These are phyloP conservation scores for Drosophila mauritiana DNA, from an alignment of 1,140 invertebrate genomes.

Conservation along the genomic window DNA sequence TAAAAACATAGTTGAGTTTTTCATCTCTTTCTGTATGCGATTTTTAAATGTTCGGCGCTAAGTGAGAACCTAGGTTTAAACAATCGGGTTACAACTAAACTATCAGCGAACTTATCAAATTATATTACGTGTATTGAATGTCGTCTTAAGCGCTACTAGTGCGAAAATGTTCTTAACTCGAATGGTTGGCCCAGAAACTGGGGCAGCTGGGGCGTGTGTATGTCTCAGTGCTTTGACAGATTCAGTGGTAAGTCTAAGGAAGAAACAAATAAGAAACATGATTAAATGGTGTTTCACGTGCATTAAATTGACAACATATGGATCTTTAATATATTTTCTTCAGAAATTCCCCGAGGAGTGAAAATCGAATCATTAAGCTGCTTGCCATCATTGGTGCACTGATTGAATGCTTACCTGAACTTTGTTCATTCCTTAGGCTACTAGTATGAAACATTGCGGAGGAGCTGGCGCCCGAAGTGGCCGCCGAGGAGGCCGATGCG, in stretches of 20 bases:
- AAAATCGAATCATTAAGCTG: background rate
- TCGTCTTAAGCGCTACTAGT: constrained; percentile 74
- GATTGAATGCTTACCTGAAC: constrained; percentile 68
- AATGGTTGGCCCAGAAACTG: constrained; percentile 67
- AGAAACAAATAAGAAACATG: constrained; percentile 10
- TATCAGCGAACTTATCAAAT: constrained; percentile 65
- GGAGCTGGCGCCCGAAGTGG: constrained; percentile 51
- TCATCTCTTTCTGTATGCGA: constrained; percentile 11
- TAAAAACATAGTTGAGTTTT: constrained; percentile 46
- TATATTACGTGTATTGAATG: constrained; percentile 69
- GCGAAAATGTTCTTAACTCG: constrained; percentile 74
- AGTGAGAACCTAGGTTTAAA: constrained; percentile 64
- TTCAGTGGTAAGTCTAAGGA: constrained; percentile 83
- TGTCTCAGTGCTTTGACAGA: constrained; percentile 84
- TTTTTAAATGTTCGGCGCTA: constrained; percentile 48
- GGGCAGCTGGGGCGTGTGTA: constrained; percentile 58
- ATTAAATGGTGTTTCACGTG: background rate
- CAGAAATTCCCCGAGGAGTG: too few relatives aligned
- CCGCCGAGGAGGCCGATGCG: constrained; percentile 47
- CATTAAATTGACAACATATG: background rate
- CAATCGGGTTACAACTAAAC: constrained; percentile 72
- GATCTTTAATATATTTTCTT: too few relatives aligned
- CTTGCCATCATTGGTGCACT: background rate
- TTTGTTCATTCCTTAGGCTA: constrained; percentile 84
- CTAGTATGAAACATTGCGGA: constrained; percentile 80